Percentiles rank a stretch among this genome's conserved stretches.
phyloP scores from a whole-genome alignment of 2,797 vertebrate species.

The Amazona finschi region DNA sequence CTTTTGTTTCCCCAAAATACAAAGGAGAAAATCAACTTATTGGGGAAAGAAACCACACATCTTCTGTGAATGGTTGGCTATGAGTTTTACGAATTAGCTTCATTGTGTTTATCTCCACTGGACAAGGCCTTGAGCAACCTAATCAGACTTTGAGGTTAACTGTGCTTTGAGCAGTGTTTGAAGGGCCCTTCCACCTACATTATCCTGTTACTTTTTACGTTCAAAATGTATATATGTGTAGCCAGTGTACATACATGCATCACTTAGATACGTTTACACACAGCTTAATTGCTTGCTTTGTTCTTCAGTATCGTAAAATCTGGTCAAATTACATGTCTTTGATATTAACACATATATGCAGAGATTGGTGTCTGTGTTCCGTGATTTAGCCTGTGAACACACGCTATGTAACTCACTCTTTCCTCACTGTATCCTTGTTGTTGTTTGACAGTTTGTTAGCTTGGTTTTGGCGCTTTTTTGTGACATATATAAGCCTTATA shows the following conservation, averaged over 20 bases:
- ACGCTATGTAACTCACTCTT: neutral
- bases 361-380: neutral
- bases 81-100: neutral
- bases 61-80: neutral
- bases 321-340: neutral
- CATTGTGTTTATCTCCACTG: neutral
- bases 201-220: neutral
- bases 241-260: rapidly evolving
- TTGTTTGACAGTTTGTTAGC: neutral
- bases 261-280: too few relatives aligned
- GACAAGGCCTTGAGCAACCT: neutral
- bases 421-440: neutral
- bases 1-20: neutral
- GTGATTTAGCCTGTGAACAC: neutral
- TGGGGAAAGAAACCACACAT: neutral
- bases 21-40: neutral
- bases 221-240: neutral
- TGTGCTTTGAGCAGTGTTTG: neutral
- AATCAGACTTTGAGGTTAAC: neutral
- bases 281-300: neutral
- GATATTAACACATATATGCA: rapidly evolving
- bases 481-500: neutral
- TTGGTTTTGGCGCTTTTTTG: neutral
- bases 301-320: neutral
- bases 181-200: neutral